Conservation (phyloP, 2,797 vertebrate species). For the Hypotaenidia okinawae region DNA sequence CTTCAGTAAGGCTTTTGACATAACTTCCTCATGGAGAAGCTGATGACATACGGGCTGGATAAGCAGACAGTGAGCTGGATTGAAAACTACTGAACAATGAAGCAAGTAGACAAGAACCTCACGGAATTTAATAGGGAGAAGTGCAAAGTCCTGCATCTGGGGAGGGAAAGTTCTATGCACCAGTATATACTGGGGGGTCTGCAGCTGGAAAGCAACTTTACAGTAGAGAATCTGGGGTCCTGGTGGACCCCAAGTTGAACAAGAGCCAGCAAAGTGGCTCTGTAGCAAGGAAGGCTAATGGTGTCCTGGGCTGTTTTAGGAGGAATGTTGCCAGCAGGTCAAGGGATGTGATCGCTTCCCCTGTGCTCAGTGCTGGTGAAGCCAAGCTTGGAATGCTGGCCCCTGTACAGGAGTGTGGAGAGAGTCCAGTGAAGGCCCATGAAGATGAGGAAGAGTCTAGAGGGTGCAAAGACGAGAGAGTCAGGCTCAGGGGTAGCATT, state of each 20-base stretch:
- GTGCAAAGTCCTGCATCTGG: neutral
- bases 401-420: neutral
- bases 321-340: neutral
- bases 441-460: neutral
- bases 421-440: neutral
- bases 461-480: neutral
- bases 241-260: neutral
- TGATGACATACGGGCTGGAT: neutral
- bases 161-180: neutral
- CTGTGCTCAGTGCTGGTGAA: neutral
- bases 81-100: neutral
- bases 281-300: neutral
- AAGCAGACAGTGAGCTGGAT: neutral
- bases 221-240: neutral
- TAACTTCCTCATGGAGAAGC: neutral
- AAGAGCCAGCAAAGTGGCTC: accelerated
- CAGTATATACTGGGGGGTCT: neutral
- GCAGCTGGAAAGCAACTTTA: neutral
- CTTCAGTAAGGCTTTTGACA: neutral
- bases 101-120: neutral
- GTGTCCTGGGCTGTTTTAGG: neutral
- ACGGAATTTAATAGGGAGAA: neutral
- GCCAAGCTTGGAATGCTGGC: neutral
- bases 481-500: neutral
- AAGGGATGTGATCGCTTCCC: neutral